Percentiles rank a stretch among this genome's conserved stretches.
Evolutionary conservation across 2,888 invertebrate genomes (phyloP).

Genomic region (Plagiodera versicolora): DNA sequence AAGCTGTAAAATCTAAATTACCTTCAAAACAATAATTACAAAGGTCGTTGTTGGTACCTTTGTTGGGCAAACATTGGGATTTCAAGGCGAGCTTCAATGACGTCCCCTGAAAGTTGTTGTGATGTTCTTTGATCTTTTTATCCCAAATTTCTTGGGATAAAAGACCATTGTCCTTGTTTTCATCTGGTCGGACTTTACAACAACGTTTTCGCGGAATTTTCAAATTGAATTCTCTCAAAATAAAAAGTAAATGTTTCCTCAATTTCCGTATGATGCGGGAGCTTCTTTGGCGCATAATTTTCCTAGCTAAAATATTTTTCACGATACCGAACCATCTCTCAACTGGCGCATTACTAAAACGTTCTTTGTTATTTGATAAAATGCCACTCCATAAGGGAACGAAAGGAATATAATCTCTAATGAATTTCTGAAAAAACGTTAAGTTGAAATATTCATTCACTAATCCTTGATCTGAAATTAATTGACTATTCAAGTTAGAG

Average conservation of each 20-base stretch:
- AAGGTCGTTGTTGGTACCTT: no score
- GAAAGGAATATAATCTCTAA: neutral
- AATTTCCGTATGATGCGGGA: slow-evolving; percentile 5
- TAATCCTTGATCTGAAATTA: neutral
- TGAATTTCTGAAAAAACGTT: neutral
- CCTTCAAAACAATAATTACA: no score
- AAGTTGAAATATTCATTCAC: neutral
- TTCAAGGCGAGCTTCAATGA: no score
- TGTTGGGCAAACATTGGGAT: no score
- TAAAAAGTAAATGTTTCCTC: neutral
- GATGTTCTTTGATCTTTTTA: no score
- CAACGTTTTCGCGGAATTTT: neutral
- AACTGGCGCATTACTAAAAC: slow-evolving; percentile 10
- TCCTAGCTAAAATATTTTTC: slow-evolving; percentile 2
- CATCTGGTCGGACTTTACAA: no score
- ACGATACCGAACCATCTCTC: slow-evolving; percentile 9
- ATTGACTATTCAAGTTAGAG: neutral
- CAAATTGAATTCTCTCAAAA: neutral
- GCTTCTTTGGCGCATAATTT: slow-evolving; percentile 5
- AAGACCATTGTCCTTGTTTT: no score
- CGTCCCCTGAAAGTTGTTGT: no score
- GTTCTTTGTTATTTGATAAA: neutral
- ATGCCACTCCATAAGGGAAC: neutral
- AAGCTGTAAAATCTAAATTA: no score
- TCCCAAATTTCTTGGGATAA: no score